Evolutionary conservation across 2,797 vertebrate genomes (phyloP).

Genomic region (Lepidocolaptes lacrymiger): DNA sequence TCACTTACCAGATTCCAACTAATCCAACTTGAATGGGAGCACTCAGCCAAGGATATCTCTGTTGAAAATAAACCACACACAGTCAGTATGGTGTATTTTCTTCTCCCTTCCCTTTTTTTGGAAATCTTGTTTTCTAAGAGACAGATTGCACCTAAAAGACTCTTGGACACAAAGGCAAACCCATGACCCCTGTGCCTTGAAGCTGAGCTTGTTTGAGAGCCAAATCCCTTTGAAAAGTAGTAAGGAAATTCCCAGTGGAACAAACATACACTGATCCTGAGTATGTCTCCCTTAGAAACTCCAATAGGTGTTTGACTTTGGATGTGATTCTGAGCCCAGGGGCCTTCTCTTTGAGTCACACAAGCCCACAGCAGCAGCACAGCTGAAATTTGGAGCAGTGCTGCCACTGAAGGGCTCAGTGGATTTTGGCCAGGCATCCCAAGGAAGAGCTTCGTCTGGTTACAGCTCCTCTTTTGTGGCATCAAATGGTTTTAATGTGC

Average conservation of each 20-base stretch:
- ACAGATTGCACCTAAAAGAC: neutral
- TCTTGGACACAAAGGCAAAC: neutral
- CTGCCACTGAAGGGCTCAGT: neutral
- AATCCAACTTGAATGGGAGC: constrained; percentile 96
- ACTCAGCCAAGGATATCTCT: constrained; percentile 97
- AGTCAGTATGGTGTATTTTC: neutral
- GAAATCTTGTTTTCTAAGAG: neutral
- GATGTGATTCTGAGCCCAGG: too few relatives aligned
- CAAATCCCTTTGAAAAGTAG: neutral
- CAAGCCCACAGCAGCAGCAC: neutral
- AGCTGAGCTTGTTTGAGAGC: neutral
- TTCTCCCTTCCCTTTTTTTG: neutral
- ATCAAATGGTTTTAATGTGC: neutral
- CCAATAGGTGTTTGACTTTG: accelerated
- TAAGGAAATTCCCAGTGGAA: neutral
- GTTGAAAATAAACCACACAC: constrained; percentile 43
- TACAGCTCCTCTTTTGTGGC: neutral
- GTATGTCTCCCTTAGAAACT: neutral
- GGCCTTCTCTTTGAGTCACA: neutral
- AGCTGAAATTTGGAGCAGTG: neutral
- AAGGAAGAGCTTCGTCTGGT: neutral
- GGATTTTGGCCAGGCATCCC: neutral
- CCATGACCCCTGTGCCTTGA: neutral
- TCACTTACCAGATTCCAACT: constrained; percentile 97
- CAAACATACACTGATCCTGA: accelerated